A percentile compares a stretch with the other conserved stretches of the same genome.
These are phyloP conservation scores for Hecatera dysodea DNA, from an alignment of 2,888 invertebrate species.

Conservation along the genomic window DNA sequence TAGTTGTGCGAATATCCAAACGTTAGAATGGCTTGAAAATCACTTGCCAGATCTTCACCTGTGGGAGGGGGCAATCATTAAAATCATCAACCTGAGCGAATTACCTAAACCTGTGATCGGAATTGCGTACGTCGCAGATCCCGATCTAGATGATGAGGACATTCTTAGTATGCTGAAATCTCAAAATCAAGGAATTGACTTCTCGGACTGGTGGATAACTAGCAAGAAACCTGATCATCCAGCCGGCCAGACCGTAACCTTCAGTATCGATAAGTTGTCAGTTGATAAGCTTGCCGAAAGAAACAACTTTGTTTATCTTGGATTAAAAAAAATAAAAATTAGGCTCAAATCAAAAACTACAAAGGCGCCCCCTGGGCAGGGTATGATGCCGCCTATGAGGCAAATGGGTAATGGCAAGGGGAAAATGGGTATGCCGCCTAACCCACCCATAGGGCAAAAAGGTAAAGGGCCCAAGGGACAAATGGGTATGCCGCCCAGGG, in stretches of 20 bases:
- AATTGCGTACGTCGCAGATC: constrained; percentile 33
- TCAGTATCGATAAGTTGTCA: constrained; percentile 14
- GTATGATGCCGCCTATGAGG: neutral
- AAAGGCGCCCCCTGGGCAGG: neutral
- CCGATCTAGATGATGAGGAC: constrained; percentile 3
- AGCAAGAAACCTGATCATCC: neutral
- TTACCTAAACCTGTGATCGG: constrained; percentile 17
- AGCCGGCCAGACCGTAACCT: constrained; percentile 37
- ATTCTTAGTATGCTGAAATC: constrained; percentile 36
- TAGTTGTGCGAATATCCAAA: constrained; percentile 27
- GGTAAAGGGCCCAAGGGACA: neutral
- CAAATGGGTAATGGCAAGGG: neutral
- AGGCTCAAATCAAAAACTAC: constrained; percentile 1
- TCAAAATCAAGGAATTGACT: constrained; percentile 40
- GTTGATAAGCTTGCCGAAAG: constrained; percentile 25
- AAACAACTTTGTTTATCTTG: constrained; percentile 22
- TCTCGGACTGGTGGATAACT: constrained; percentile 40
- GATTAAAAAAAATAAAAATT: constrained; percentile 38
- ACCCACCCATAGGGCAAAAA: neutral
- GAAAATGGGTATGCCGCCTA: neutral
- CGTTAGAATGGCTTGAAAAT: constrained; percentile 40
- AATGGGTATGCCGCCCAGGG: neutral
- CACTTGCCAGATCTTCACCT: constrained; percentile 18
- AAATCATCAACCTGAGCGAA: neutral
- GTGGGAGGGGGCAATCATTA: constrained; percentile 41